These are phyloP conservation scores for Pterocles orientalis DNA, from an alignment of 2,113 vertebrate species.

Conservation along the genomic window DNA sequence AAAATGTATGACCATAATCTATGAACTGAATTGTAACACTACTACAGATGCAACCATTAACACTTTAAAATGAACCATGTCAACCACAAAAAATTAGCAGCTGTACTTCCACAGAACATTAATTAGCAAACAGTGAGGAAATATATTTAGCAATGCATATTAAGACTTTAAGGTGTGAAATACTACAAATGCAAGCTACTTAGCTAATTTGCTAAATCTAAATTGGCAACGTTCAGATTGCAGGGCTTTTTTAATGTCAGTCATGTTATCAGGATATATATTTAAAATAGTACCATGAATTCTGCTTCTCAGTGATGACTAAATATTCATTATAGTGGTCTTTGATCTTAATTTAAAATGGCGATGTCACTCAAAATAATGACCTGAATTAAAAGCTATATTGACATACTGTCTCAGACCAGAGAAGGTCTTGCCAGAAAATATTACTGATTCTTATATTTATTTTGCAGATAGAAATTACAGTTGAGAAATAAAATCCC, in stretches of 20 bases:
- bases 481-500: neutral
- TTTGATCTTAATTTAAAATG: constrained; percentile 43
- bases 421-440: constrained; percentile 1
- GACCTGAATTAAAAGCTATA: constrained; percentile 16
- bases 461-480: neutral
- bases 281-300: constrained; percentile 31
- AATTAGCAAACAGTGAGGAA: constrained; percentile 73
- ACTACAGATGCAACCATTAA: constrained; percentile 58
- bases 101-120: constrained; percentile 61
- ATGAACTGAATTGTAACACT: constrained; percentile 44
- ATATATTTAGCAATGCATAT: constrained; percentile 71
- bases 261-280: constrained; percentile 24
- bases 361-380: neutral
- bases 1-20: constrained; percentile 43
- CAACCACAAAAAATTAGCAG: constrained; percentile 66
- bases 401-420: neutral
- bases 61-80: constrained; percentile 67
- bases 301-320: constrained; percentile 2
- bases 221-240: constrained; percentile 51
- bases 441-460: neutral
- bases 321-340: constrained; percentile 12
- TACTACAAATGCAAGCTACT: constrained; percentile 66
- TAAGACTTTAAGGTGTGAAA: constrained; percentile 68
- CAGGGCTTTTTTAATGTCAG: constrained; percentile 29
- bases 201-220: constrained; percentile 66